Conservation (phyloP, 1,140 invertebrate species). For the Drosophila watanabei region DNA sequence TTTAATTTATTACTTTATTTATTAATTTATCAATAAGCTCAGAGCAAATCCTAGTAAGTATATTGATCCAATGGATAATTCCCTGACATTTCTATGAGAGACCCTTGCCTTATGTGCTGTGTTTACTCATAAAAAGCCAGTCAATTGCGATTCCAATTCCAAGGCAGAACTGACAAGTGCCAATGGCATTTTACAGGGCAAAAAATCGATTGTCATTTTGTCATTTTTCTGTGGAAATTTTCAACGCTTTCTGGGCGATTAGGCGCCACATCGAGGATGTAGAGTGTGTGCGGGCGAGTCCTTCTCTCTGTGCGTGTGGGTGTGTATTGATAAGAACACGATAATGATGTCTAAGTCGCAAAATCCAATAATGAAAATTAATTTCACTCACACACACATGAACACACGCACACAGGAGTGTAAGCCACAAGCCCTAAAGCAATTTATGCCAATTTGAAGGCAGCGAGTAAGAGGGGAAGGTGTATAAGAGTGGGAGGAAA, state of each 20-base stretch:
- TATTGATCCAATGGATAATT: background rate
- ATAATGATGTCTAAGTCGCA: conserved; percentile 81
- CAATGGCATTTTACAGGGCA: conserved; percentile 21
- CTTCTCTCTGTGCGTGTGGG: conserved; percentile 13
- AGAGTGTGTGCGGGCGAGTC: conserved; percentile 1
- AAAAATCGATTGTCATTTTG: conserved; percentile 69
- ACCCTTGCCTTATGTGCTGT: conserved; percentile 2
- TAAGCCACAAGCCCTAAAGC: conserved; percentile 54
- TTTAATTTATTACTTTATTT: background rate
- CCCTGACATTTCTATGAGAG: background rate
- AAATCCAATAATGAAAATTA: conserved; percentile 83
- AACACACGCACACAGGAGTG: conserved; percentile 1
- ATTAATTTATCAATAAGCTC: background rate
- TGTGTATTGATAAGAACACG: conserved; percentile 67
- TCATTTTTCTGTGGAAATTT: conserved; percentile 46
- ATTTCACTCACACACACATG: conserved; percentile 58
- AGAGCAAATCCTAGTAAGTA: background rate
- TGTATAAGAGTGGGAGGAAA: background rate
- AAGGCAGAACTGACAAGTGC: conserved; percentile 11
- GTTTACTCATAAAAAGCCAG: background rate
- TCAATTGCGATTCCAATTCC: conserved; percentile 8
- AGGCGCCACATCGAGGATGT: conserved; percentile 51
- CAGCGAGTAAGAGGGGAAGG: background rate
- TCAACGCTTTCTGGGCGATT: conserved; percentile 67
- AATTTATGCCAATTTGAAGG: conserved; percentile 64